These are phyloP conservation scores for Megaleporinus macrocephalus DNA, from an alignment of 2,113 vertebrate genomes.

Conservation along the genomic window DNA sequence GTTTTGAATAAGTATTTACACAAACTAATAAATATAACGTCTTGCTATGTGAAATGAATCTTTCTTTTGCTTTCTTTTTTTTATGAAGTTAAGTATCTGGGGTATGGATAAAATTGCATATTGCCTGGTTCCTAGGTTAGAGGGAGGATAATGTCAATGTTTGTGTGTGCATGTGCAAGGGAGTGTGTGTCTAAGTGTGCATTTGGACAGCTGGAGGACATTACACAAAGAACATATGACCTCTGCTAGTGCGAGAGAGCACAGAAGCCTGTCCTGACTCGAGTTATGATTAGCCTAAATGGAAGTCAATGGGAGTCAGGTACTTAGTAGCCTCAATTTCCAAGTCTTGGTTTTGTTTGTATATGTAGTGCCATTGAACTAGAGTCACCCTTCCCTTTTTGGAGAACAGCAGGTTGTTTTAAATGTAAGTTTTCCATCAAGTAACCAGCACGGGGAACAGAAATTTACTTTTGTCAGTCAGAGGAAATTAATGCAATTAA, in stretches of 20 bases:
- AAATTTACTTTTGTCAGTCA: not conserved
- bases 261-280: conserved; percentile 71
- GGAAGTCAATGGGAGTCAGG: conserved; percentile 62
- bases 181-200: conserved; percentile 42
- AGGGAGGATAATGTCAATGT: too few species aligned
- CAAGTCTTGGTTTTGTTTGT: not conserved
- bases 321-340: not conserved
- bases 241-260: conserved; percentile 69
- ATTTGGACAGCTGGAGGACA: conserved; percentile 78
- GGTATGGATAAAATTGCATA: too few species aligned
- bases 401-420: not conserved
- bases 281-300: conserved; percentile 69
- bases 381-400: not conserved
- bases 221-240: conserved; percentile 64
- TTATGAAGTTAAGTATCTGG: too few species aligned
- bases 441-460: not conserved
- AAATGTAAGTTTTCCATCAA: not conserved
- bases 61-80: too few species aligned
- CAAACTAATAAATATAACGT: too few species aligned
- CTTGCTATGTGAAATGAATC: too few species aligned
- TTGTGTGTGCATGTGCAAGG: too few species aligned
- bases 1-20: too few species aligned
- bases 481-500: conserved; percentile 17
- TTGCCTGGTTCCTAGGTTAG: too few species aligned
- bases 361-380: not conserved